These are phyloP conservation scores for Reinhardtius hippoglossoides DNA, from an alignment of 2,113 vertebrate species.

Conservation along the genomic window DNA sequence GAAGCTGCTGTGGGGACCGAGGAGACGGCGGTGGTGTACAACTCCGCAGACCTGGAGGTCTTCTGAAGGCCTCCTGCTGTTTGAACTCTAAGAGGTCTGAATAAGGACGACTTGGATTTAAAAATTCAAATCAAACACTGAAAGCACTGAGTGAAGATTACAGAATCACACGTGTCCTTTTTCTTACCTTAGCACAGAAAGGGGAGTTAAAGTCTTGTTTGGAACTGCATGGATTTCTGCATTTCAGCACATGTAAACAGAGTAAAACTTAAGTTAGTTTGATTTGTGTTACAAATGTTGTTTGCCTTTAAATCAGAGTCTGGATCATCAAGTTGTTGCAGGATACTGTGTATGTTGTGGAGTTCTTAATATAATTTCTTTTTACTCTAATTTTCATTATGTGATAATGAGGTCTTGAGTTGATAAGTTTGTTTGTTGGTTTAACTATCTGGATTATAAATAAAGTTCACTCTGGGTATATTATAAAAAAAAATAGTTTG, in stretches of 20 bases:
- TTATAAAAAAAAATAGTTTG: not conserved
- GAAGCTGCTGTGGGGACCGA: constrained; percentile 87
- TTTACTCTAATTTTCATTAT: not conserved
- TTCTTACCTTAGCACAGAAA: not conserved
- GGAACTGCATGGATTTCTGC: not conserved
- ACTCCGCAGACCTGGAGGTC: constrained; percentile 89
- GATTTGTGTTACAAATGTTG: constrained; percentile 17
- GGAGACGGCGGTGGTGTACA: constrained; percentile 91
- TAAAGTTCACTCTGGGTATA: constrained; percentile 21
- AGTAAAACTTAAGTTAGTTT: not conserved
- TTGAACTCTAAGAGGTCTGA: not conserved
- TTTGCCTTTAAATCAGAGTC: constrained; percentile 17
- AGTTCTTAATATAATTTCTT: constrained; percentile 1
- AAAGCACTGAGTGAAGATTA: constrained; percentile 4
- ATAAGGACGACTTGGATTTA: not conserved
- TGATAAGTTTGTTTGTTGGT: not conserved
- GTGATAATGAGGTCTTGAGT: not conserved
- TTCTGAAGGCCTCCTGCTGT: constrained; percentile 80
- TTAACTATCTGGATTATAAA: constrained; percentile 23
- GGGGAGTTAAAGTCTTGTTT: not conserved
- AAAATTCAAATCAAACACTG: constrained; percentile 1
- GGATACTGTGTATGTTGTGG: not conserved
- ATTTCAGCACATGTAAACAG: not conserved
- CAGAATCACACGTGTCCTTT: not conserved
- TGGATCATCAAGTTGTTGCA: not conserved